Evolutionary conservation across 2,797 vertebrate genomes (phyloP).

Genomic region (Ispidina picta): DNA sequence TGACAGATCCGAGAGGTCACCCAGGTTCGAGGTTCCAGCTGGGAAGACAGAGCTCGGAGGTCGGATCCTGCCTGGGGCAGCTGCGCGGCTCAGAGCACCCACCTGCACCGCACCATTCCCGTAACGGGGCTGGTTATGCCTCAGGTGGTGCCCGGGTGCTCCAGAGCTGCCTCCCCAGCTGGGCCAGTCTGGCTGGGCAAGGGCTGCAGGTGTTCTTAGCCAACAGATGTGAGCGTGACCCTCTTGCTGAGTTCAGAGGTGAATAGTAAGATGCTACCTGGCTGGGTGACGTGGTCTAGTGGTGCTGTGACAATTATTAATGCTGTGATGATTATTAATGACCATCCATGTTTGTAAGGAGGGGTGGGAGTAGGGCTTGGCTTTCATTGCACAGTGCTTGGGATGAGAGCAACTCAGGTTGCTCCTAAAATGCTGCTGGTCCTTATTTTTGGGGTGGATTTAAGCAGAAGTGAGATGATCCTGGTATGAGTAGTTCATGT

Average conservation of each 20-base stretch:
- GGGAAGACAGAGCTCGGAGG: not conserved
- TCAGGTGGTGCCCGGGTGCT: not conserved
- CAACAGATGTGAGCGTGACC: not conserved
- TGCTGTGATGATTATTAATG: not conserved
- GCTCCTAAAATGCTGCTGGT: not conserved
- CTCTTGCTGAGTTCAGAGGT: not conserved
- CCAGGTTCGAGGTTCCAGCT: not conserved
- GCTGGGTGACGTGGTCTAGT: rapidly evolving
- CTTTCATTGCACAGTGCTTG: rapidly evolving
- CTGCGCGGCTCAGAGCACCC: not conserved
- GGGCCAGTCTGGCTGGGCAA: rapidly evolving
- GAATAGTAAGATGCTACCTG: not conserved
- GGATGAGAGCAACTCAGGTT: not conserved
- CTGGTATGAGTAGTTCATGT: not conserved
- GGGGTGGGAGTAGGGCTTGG: not conserved
- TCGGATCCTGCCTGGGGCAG: not conserved
- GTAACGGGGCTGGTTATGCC: not conserved
- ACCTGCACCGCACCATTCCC: not conserved
- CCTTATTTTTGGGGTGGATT: not conserved
- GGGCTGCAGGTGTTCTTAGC: not conserved
- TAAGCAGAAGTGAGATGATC: not conserved
- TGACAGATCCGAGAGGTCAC: not conserved
- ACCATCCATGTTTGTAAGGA: rapidly evolving
- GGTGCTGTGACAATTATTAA: not conserved
- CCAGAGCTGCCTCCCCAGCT: not conserved